Conservation (phyloP, 2,797 vertebrate genomes). For the Sebastes dallii region DNA sequence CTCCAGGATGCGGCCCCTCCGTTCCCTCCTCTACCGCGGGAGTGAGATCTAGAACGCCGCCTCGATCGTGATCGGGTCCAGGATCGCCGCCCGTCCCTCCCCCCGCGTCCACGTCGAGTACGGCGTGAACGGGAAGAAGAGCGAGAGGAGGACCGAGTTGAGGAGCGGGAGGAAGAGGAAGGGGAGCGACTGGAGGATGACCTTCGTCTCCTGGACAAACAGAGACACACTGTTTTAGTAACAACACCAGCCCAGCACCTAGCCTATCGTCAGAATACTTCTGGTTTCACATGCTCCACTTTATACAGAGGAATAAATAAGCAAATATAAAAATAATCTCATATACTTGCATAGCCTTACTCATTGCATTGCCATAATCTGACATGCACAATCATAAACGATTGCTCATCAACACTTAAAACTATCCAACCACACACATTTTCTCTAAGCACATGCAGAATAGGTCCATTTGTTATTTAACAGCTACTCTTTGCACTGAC, state of each 20-base stretch:
- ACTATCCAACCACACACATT: not conserved
- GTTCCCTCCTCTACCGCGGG: conserved; percentile 74
- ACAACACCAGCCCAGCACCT: conserved; percentile 29
- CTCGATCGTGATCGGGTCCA: conserved; percentile 82
- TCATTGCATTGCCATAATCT: not conserved
- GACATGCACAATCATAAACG: conserved; percentile 23
- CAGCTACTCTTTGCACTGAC: not conserved
- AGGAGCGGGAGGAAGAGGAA: conserved; percentile 84
- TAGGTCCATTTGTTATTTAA: not conserved
- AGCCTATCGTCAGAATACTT: conserved; percentile 37
- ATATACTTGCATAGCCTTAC: not conserved
- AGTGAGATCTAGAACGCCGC: conserved; percentile 78
- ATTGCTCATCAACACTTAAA: conserved; percentile 3
- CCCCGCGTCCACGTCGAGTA: conserved; percentile 76
- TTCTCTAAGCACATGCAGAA: conserved; percentile 37
- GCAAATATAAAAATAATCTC: not conserved
- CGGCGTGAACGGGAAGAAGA: conserved; percentile 88
- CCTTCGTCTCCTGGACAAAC: conserved; percentile 83
- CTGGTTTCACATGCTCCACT: not conserved
- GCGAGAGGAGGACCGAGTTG: conserved; percentile 80
- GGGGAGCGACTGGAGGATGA: conserved; percentile 85
- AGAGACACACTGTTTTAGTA: conserved; percentile 58
- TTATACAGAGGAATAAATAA: not conserved
- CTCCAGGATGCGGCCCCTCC: conserved; percentile 75
- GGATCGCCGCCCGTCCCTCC: conserved; percentile 82